Conservation (phyloP, 2,797 vertebrate genomes). For the Microcaecilia unicolor region DNA sequence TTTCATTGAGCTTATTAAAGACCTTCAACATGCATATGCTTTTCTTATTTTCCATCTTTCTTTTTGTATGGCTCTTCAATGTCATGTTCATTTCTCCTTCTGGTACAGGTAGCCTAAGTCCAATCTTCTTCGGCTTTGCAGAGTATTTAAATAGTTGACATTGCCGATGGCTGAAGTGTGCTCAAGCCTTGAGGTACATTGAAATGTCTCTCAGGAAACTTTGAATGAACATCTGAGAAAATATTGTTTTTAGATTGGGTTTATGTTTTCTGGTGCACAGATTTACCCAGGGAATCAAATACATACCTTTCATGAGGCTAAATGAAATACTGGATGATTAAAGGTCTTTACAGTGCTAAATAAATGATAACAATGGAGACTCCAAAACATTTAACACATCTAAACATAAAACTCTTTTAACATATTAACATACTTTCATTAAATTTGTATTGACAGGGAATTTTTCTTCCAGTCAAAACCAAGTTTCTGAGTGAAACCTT, state of each 20-base stretch:
- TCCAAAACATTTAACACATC: constrained; percentile 1
- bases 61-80: no score
- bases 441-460: no score
- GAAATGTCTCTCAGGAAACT: constrained; percentile 52
- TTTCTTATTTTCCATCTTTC: no score
- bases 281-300: constrained; percentile 7
- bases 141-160: constrained; percentile 43
- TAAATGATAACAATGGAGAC: constrained; percentile 31
- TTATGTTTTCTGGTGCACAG: constrained; percentile 33
- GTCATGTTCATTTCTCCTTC: no score
- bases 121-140: constrained; percentile 54
- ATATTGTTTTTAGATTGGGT: constrained; percentile 27
- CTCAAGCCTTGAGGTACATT: constrained; percentile 37
- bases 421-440: background rate
- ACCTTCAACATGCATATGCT: no score
- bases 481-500: no score
- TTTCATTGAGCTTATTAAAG: no score
- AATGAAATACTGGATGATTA: constrained; percentile 10
- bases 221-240: constrained; percentile 43
- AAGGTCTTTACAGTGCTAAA: constrained; percentile 39
- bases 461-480: no score
- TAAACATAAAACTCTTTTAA: background rate
- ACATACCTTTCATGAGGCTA: constrained; percentile 3
- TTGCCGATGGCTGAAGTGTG: constrained; percentile 43
- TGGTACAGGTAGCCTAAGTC: constrained; percentile 64